These are phyloP conservation scores for Eilema depressum DNA, from an alignment of 2,888 invertebrate species.

Conservation along the genomic window DNA sequence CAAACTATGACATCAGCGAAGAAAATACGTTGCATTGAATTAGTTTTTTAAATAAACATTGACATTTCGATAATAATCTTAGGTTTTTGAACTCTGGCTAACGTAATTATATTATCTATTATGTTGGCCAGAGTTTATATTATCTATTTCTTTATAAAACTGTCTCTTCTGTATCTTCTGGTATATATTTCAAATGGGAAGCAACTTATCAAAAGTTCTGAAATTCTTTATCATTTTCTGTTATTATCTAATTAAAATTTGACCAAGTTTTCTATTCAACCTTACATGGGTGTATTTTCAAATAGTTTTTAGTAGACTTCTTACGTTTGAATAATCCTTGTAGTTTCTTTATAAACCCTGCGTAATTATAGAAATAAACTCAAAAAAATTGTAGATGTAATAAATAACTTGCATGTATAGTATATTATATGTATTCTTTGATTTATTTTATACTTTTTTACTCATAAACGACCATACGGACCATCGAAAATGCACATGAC, in stretches of 20 bases:
- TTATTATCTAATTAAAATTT: neutral
- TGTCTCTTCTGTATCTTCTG: constrained; percentile 29
- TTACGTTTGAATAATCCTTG: no score
- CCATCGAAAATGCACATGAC: constrained; percentile 84
- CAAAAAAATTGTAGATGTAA: neutral
- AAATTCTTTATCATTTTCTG: neutral
- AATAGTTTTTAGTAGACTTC: no score
- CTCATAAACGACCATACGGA: constrained; percentile 70
- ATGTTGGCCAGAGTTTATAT: neutral
- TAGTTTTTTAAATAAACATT: constrained; percentile 34
- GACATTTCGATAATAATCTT: constrained; percentile 34
- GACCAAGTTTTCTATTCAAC: no score
- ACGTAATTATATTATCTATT: constrained; percentile 7
- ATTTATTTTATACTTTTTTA: constrained; percentile 29
- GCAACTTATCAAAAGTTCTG: neutral
- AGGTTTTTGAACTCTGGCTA: constrained; percentile 49
- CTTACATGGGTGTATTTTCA: no score
- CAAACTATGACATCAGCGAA: constrained; percentile 34
- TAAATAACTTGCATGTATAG: constrained; percentile 30
- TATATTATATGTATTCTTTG: constrained; percentile 18
- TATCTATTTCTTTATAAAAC: constrained; percentile 28
- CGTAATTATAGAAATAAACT: neutral
- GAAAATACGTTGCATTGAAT: constrained; percentile 29
- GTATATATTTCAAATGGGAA: no score
- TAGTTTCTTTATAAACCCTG: neutral